Evolutionary conservation across 2,113 vertebrate genomes (phyloP).

Genomic region (Oplegnathus fasciatus): DNA sequence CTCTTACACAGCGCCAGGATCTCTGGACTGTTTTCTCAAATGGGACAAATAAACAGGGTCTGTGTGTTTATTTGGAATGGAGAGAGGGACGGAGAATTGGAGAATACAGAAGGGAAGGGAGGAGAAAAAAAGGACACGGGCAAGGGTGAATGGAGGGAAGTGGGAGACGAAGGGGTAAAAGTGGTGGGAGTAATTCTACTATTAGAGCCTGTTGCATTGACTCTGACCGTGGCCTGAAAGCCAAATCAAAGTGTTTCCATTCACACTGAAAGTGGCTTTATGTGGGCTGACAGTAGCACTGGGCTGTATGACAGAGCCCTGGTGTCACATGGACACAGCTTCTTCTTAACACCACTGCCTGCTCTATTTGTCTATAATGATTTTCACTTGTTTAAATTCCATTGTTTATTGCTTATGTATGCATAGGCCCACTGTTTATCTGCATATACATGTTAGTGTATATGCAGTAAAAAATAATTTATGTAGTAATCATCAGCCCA

Average conservation of each 20-base stretch:
- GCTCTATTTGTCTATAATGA: background rate
- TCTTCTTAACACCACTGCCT: conserved; percentile 3
- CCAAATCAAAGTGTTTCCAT: conserved; percentile 67
- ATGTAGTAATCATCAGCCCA: background rate
- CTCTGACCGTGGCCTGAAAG: conserved; percentile 64
- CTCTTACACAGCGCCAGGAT: conserved; percentile 52
- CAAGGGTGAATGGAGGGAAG: conserved; percentile 23
- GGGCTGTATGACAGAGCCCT: conserved; percentile 39
- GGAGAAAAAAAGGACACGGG: background rate
- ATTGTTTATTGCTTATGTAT: conserved; percentile 28
- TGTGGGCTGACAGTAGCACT: conserved; percentile 60
- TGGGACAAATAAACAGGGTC: conserved; percentile 72
- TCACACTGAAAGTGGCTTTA: conserved; percentile 70
- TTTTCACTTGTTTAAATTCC: background rate
- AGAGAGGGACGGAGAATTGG: conserved; percentile 10
- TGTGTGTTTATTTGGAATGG: conserved; percentile 66
- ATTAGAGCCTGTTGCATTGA: conserved; percentile 58
- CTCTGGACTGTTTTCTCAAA: conserved; percentile 67
- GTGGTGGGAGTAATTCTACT: conserved; percentile 57
- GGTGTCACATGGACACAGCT: conserved; percentile 52
- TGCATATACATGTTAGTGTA: background rate
- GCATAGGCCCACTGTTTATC: background rate
- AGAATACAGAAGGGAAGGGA: background rate
- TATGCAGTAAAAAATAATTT: background rate
- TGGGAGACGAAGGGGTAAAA: conserved; percentile 21